A percentile compares a stretch with the other conserved stretches of the same genome.
Evolutionary conservation across 2,888 invertebrate genomes (phyloP).

Genomic region (Diabrotica balteata): DNA sequence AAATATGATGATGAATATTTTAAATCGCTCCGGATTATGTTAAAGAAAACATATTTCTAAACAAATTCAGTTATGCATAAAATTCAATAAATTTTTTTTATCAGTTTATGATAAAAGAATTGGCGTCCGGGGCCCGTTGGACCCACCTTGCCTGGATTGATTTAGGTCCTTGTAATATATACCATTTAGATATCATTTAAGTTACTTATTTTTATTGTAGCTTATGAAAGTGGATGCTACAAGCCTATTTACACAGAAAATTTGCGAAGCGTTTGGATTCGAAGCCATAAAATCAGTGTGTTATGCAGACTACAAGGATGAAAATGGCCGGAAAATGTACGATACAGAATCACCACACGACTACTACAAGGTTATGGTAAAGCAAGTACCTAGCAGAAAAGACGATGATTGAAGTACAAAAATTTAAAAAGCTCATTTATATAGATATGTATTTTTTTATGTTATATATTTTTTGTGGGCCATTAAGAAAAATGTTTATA

Average conservation of each 20-base stretch:
- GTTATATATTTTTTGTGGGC: constrained; percentile 2
- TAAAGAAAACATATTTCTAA: too few species aligned
- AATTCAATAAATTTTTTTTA: too few species aligned
- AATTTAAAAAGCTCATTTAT: neutral
- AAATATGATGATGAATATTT: too few species aligned
- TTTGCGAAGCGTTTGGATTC: constrained; percentile 73
- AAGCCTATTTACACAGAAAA: constrained; percentile 79
- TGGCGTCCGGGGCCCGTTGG: too few species aligned
- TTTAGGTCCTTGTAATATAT: too few species aligned
- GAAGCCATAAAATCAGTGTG: constrained; percentile 69
- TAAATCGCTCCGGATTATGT: too few species aligned
- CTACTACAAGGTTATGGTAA: constrained; percentile 72
- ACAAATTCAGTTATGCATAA: too few species aligned
- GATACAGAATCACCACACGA: constrained; percentile 73
- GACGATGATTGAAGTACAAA: constrained; percentile 30
- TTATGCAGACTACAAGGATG: constrained; percentile 75
- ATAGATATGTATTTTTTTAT: too few species aligned
- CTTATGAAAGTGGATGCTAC: constrained; percentile 84
- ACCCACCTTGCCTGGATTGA: too few species aligned
- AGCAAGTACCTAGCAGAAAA: constrained; percentile 36
- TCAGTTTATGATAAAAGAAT: too few species aligned
- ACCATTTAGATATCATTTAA: too few species aligned
- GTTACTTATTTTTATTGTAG: constrained; percentile 60
- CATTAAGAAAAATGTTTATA: neutral
- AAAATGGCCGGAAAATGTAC: constrained; percentile 67